Percentiles rank a stretch among this genome's conserved stretches.
These are phyloP conservation scores for Vireo griseus DNA, from an alignment of 2,797 vertebrate species.

Conservation along the genomic window DNA sequence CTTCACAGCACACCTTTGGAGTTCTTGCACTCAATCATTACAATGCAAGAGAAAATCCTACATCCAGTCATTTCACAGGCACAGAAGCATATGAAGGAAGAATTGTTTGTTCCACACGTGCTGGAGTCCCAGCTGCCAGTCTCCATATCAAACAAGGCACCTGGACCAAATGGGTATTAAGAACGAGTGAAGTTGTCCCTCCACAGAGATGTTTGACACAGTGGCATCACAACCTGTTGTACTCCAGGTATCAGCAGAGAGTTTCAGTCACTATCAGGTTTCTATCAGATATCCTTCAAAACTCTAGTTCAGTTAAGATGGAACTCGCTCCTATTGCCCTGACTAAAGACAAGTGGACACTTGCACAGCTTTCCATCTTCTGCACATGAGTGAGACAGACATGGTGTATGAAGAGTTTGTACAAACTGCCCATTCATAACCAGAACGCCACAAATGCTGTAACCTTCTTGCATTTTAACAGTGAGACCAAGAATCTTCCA, in stretches of 20 bases:
- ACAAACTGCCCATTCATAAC: neutral
- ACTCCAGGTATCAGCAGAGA: neutral
- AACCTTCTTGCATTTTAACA: neutral
- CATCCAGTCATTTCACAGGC: neutral
- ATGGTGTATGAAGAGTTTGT: fast-evolving
- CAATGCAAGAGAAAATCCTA: neutral
- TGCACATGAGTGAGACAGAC: neutral
- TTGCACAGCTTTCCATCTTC: neutral
- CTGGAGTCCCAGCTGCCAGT: neutral
- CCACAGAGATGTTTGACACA: neutral
- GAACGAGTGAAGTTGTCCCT: neutral
- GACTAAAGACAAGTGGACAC: neutral
- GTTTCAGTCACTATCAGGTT: neutral
- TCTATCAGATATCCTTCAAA: neutral
- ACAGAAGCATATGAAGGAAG: neutral
- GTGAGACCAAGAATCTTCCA: neutral
- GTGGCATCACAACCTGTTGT: neutral
- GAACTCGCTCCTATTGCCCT: neutral
- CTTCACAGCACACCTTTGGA: neutral
- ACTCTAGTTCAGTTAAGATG: neutral
- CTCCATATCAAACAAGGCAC: neutral
- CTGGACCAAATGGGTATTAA: neutral
- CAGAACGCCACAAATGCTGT: neutral
- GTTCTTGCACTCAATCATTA: neutral
- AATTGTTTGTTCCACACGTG: neutral